Conservation (phyloP, 92 coral and sea anemone species). For the Palythoa grandiflora region DNA sequence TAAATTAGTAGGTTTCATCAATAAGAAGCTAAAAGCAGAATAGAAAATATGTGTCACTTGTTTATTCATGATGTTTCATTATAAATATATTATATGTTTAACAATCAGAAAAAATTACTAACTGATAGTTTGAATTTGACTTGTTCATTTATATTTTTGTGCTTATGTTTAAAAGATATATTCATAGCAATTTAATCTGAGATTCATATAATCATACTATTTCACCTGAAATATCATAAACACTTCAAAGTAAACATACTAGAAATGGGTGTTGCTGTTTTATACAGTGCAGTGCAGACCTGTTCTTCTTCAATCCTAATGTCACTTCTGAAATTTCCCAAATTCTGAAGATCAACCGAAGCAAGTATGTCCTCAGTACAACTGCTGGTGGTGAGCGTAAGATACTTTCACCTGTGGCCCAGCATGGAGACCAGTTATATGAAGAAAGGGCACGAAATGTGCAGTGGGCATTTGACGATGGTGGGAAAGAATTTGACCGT, state of each 20-base stretch:
- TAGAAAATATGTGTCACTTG: no score
- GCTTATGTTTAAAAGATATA: no score
- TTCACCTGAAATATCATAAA: no score
- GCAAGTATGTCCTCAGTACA: conserved; percentile 43
- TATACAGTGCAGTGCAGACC: conserved; percentile 50
- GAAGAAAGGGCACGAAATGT: conserved; percentile 22
- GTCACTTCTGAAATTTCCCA: conserved; percentile 56
- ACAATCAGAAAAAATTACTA: no score
- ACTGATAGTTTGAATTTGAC: no score
- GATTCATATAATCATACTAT: background rate
- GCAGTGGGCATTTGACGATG: conserved; percentile 68
- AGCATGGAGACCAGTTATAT: conserved; percentile 73
- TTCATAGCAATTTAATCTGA: background rate
- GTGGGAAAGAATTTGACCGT: conserved; percentile 40
- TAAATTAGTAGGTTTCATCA: no score
- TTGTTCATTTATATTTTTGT: no score
- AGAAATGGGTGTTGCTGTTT: background rate
- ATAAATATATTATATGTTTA: no score
- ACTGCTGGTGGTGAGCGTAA: background rate
- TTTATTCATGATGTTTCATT: no score
- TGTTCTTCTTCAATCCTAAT: conserved; percentile 48
- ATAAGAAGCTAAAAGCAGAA: no score
- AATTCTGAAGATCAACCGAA: conserved; percentile 43
- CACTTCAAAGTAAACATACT: background rate
- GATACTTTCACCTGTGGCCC: conserved; percentile 28